These are phyloP conservation scores for Indicator indicator DNA, from an alignment of 2,113 vertebrate species.

Conservation along the genomic window DNA sequence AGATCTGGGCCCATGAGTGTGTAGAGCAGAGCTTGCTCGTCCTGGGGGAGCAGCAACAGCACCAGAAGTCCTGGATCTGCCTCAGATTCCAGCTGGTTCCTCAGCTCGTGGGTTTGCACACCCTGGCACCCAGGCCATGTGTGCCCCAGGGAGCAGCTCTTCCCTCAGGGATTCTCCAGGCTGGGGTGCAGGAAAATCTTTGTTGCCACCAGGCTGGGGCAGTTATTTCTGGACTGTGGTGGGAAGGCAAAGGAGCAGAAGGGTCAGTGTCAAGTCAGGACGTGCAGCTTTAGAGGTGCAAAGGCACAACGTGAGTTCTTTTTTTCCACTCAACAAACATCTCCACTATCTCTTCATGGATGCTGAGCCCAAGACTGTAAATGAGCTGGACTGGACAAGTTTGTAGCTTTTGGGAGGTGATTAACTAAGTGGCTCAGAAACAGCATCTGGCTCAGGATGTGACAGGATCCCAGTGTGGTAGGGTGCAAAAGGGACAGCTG, in stretches of 20 bases:
- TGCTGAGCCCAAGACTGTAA: background rate
- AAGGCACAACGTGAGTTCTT: too few species aligned
- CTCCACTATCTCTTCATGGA: background rate
- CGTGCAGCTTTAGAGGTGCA: rapidly evolving
- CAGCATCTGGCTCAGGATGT: background rate
- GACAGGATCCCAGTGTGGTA: too few species aligned
- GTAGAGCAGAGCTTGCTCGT: background rate
- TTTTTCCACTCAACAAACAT: rapidly evolving
- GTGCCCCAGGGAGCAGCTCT: background rate
- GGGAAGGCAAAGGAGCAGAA: background rate
- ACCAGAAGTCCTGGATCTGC: background rate
- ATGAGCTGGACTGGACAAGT: background rate
- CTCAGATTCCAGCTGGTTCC: background rate
- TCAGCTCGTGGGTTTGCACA: rapidly evolving
- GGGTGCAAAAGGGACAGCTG: too few species aligned
- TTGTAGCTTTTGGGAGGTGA: background rate
- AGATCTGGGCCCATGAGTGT: rapidly evolving
- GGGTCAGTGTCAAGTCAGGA: rapidly evolving
- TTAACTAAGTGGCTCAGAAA: background rate
- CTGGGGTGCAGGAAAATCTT: background rate
- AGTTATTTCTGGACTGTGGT: background rate
- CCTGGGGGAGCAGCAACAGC: background rate
- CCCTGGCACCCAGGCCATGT: rapidly evolving
- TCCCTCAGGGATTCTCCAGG: background rate
- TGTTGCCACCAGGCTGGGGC: background rate